These are phyloP conservation scores for Saguinus imperator DNA, from an alignment of 2,113 vertebrate species.

Conservation along the genomic window DNA sequence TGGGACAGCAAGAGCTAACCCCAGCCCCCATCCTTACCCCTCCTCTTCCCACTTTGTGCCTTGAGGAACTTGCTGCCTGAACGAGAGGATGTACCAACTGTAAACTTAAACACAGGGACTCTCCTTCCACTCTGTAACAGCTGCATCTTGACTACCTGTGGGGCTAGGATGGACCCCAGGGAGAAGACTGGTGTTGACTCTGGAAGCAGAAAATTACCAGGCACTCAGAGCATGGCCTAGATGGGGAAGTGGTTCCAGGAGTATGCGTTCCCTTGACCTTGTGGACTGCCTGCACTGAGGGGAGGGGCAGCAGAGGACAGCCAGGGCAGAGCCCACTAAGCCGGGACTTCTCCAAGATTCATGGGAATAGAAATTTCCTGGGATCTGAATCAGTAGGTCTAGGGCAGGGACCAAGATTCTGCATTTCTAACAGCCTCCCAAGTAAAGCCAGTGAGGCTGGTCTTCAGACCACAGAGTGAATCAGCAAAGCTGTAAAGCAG, in stretches of 20 bases:
- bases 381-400: neutral
- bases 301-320: neutral
- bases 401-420: neutral
- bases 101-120: neutral
- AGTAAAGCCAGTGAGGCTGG: fast-evolving
- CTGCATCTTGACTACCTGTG: neutral
- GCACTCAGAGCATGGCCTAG: neutral
- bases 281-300: neutral
- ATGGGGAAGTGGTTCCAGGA: neutral
- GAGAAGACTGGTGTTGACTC: neutral
- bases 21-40: fast-evolving
- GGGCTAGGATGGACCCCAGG: neutral
- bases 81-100: neutral
- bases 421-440: neutral
- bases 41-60: neutral
- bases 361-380: neutral
- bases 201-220: neutral
- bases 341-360: neutral
- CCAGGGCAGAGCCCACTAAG: neutral
- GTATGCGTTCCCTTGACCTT: too few species aligned
- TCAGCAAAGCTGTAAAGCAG: neutral
- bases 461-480: neutral
- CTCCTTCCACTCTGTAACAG: neutral
- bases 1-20: fast-evolving
- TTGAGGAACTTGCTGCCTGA: neutral